These are phyloP conservation scores for Achlya flavicornis DNA, from an alignment of 2,888 invertebrate genomes.

Conservation along the genomic window DNA sequence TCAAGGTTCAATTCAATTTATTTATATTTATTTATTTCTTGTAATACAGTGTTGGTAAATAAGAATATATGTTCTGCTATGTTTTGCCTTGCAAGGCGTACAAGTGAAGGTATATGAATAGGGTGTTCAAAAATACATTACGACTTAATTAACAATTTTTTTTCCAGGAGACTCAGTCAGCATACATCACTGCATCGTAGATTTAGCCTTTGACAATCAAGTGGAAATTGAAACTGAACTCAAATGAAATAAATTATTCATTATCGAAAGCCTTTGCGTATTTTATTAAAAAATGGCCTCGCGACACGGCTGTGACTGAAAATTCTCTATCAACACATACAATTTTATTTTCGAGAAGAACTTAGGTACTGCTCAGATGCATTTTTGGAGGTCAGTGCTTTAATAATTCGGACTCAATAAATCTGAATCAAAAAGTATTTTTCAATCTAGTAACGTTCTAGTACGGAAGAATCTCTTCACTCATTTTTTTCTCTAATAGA, in stretches of 20 bases:
- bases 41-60: too few species aligned
- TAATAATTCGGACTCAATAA: too few species aligned
- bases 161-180: background rate
- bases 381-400: background rate
- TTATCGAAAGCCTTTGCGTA: background rate
- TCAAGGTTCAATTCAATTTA: too few species aligned
- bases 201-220: background rate
- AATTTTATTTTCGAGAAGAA: background rate
- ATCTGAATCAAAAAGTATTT: too few species aligned
- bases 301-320: background rate
- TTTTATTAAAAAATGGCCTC: background rate
- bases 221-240: background rate
- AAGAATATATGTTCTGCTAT: too few species aligned
- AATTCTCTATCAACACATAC: background rate
- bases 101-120: too few species aligned
- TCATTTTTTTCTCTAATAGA: too few species aligned
- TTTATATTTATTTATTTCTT: too few species aligned
- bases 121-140: too few species aligned
- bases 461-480: too few species aligned
- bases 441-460: too few species aligned
- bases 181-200: background rate
- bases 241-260: background rate
- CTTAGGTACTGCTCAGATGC: background rate
- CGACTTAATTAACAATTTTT: background rate
- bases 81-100: too few species aligned